phyloP scores from a whole-genome alignment of 2,113 vertebrate genomes.

The Zingel zingel region DNA sequence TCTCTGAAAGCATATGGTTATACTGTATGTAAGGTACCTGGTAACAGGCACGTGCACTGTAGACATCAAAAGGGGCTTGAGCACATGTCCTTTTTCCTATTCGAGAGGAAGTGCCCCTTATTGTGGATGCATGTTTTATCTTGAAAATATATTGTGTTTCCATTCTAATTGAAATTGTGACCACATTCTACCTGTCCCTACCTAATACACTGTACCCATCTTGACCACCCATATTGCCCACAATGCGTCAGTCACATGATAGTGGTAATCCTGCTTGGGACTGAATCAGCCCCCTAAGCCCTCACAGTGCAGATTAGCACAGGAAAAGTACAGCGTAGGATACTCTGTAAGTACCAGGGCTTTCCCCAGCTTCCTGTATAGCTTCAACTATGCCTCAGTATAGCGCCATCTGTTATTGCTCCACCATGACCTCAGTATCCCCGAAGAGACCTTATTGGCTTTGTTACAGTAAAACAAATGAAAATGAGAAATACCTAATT shows the following conservation, averaged over 20 bases:
- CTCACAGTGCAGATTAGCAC: conserved; percentile 77
- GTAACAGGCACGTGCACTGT: not conserved
- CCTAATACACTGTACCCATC: not conserved
- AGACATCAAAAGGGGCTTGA: too few relatives aligned
- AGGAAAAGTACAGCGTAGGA: conserved; percentile 75
- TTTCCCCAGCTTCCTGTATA: conserved; percentile 65
- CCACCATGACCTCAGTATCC: conserved; percentile 42
- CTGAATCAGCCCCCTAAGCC: conserved; percentile 79
- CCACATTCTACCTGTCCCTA: not conserved
- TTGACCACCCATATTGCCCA: conserved; percentile 73
- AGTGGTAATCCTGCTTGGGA: conserved; percentile 76
- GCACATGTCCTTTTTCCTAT: too few relatives aligned
- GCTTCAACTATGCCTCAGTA: conserved; percentile 26
- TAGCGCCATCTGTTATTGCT: conserved; percentile 61
- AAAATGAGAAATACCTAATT: not conserved
- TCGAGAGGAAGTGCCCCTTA: too few relatives aligned
- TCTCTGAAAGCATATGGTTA: conserved; percentile 1
- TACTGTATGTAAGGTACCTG: not conserved
- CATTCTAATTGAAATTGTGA: conserved; percentile 1
- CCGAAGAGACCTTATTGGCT: conserved; percentile 2
- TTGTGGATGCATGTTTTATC: too few relatives aligned
- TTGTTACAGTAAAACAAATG: not conserved
- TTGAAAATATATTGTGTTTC: too few relatives aligned
- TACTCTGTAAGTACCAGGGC: conserved; percentile 67
- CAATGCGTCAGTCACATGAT: conserved; percentile 74